These are phyloP conservation scores for Dolomedes plantarius DNA, from an alignment of 2,888 invertebrate genomes.

Conservation along the genomic window DNA sequence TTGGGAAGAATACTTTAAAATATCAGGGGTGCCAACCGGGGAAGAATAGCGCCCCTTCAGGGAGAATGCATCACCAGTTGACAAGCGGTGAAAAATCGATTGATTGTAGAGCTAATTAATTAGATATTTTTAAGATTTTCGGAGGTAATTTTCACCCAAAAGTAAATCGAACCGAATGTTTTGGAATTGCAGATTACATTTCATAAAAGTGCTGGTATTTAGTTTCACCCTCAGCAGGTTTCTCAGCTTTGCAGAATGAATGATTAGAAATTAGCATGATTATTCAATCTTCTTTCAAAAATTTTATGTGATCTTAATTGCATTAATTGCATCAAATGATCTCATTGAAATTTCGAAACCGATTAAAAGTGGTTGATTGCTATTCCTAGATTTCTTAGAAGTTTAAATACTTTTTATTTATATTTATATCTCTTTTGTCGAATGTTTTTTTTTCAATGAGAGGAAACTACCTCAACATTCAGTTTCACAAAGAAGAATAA, in stretches of 20 bases:
- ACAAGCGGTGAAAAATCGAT: conserved; percentile 12
- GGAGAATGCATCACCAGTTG: conserved; percentile 17
- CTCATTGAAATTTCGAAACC: too few species aligned
- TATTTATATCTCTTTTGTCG: too few species aligned
- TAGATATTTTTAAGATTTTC: not conserved
- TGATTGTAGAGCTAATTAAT: conserved; percentile 29
- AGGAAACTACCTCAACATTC: too few species aligned
- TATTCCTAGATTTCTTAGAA: too few species aligned
- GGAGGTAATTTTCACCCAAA: not conserved
- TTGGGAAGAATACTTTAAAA: conserved; percentile 46
- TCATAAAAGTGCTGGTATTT: conserved; percentile 2
- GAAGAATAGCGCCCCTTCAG: conserved; percentile 27
- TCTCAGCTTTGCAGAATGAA: not conserved
- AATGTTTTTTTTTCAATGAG: too few species aligned
- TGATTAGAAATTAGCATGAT: conserved; percentile 10
- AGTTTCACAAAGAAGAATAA: too few species aligned
- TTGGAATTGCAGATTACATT: conserved; percentile 9
- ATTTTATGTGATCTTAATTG: not conserved
- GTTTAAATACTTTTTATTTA: too few species aligned
- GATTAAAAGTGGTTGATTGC: too few species aligned
- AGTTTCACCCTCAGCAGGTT: not conserved
- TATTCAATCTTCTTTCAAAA: conserved; percentile 18
- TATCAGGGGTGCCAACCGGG: conserved; percentile 19
- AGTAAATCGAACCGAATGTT: not conserved
- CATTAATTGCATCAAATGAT: too few species aligned